Conservation (phyloP, 2,888 invertebrate species). For the Netelia melanura region DNA sequence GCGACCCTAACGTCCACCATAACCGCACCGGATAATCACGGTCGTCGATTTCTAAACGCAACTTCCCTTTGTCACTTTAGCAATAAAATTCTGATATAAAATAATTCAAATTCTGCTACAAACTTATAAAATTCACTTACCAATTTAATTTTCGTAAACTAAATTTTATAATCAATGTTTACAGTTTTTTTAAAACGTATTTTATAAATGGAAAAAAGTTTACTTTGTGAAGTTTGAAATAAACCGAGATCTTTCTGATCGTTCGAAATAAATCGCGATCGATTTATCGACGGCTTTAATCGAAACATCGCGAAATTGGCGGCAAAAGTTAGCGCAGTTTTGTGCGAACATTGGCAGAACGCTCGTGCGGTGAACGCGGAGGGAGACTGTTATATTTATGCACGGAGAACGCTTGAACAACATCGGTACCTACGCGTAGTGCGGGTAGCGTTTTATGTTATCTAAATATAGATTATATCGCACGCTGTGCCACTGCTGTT, state of each 20-base stretch:
- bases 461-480: slow-evolving; percentile 51
- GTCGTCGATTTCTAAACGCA: background rate
- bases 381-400: slow-evolving; percentile 24
- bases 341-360: slow-evolving; percentile 6
- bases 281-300: slow-evolving; percentile 19
- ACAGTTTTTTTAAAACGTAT: too few species aligned
- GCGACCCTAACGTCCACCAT: slow-evolving; percentile 2
- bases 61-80: background rate
- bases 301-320: slow-evolving; percentile 9
- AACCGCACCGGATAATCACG: background rate
- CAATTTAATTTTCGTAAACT: too few species aligned
- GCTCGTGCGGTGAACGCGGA: slow-evolving; percentile 13
- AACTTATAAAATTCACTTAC: too few species aligned
- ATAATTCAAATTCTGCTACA: too few species aligned
- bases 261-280: background rate
- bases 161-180: too few species aligned
- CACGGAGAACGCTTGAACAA: slow-evolving; percentile 1
- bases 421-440: background rate
- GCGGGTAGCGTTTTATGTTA: slow-evolving; percentile 40
- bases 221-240: background rate
- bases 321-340: slow-evolving; percentile 25
- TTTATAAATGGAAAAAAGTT: too few species aligned
- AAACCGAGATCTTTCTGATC: background rate
- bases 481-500: slow-evolving; percentile 3
- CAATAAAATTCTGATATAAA: background rate